phyloP scores from a whole-genome alignment of 1,140 invertebrate genomes.

The Dendrolimus kikuchii region DNA sequence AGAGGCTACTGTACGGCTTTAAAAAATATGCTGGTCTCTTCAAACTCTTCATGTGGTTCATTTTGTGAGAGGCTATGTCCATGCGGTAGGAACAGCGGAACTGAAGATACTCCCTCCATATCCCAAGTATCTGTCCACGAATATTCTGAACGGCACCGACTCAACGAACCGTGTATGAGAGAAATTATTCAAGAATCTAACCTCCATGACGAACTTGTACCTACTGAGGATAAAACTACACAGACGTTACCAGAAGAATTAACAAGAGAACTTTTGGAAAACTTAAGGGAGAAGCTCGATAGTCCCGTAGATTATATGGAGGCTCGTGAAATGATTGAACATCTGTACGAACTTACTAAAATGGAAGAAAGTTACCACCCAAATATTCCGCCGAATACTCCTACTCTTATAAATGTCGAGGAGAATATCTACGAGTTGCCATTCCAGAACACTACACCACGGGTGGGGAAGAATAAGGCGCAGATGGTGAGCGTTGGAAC shows the following conservation, averaged over 20 bases:
- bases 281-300: constrained; percentile 78
- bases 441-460: constrained; percentile 64
- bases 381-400: constrained; percentile 68
- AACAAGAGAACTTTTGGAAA: constrained; percentile 80
- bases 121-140: constrained; percentile 77
- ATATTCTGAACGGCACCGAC: constrained; percentile 74
- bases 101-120: constrained; percentile 73
- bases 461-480: constrained; percentile 54
- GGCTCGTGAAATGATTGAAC: constrained; percentile 84
- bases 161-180: constrained; percentile 63
- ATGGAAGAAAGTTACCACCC: constrained; percentile 77
- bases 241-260: constrained; percentile 83
- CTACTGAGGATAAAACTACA: constrained; percentile 78
- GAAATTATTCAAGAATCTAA: constrained; percentile 65
- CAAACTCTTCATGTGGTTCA: constrained; percentile 38
- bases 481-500: constrained; percentile 75
- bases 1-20: constrained; percentile 44
- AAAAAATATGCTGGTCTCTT: constrained; percentile 46
- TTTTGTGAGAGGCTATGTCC: constrained; percentile 41
- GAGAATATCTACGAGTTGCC: constrained; percentile 79
- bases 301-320: constrained; percentile 82
- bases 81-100: constrained; percentile 36
- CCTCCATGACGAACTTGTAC: constrained; percentile 57
- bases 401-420: constrained; percentile 51
- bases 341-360: constrained; percentile 84